A percentile compares a stretch with the other conserved stretches of the same genome.
These are phyloP conservation scores for Ceratosolen fusciceps DNA, from an alignment of 1,140 invertebrate species.

Conservation along the genomic window DNA sequence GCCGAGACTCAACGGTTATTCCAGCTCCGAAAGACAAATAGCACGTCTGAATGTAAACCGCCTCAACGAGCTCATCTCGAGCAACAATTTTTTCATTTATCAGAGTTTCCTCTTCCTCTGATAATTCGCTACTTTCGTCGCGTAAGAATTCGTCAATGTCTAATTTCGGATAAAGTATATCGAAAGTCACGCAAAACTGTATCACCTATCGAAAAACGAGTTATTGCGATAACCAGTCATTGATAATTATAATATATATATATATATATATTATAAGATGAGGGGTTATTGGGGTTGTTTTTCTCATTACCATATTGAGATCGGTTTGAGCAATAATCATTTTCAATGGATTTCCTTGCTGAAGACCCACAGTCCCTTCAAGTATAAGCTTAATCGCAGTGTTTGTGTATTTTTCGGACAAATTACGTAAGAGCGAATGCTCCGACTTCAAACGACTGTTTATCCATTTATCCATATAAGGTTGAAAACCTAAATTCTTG, in stretches of 20 bases:
- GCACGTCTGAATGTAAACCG: conserved; percentile 75
- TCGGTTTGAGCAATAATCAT: conserved; percentile 86
- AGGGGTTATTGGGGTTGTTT: neutral
- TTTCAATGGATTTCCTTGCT: conserved; percentile 81
- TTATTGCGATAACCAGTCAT: too few relatives aligned
- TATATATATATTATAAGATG: neutral
- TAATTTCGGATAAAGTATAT: conserved; percentile 72
- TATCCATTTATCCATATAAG: conserved; percentile 86
- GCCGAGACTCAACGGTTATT: conserved; percentile 78
- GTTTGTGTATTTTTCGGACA: conserved; percentile 84
- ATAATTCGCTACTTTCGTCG: conserved; percentile 49
- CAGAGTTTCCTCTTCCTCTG: conserved; percentile 44
- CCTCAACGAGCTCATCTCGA: conserved; percentile 61
- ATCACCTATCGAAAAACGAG: conserved; percentile 67
- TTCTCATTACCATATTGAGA: conserved; percentile 82
- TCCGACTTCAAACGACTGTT: conserved; percentile 71
- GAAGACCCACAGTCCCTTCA: conserved; percentile 81
- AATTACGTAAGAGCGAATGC: conserved; percentile 71
- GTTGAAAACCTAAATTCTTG: conserved; percentile 88
- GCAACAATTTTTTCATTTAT: conserved; percentile 43
- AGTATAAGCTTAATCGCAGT: conserved; percentile 81
- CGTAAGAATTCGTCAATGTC: conserved; percentile 23
- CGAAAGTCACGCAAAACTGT: conserved; percentile 87
- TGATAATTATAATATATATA: neutral
- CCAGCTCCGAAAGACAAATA: conserved; percentile 89